A percentile compares a stretch with the other conserved stretches of the same genome.
These are phyloP conservation scores for Drosophila nikananu DNA, from an alignment of 1,140 invertebrate genomes.

Conservation along the genomic window DNA sequence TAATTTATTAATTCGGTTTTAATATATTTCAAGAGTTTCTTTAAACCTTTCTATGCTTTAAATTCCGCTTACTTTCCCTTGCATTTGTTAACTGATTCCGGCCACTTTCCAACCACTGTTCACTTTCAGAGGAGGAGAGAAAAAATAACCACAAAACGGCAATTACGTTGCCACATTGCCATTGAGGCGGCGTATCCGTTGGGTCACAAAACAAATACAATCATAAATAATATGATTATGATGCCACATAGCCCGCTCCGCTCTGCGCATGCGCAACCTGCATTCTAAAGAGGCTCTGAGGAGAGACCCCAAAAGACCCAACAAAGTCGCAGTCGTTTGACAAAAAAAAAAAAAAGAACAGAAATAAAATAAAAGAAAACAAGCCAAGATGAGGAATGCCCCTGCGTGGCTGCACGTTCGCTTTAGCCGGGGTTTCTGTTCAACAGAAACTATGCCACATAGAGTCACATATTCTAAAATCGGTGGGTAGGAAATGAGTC, in stretches of 20 bases:
- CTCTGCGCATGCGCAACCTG: conserved; percentile 45
- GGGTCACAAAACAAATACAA: conserved; percentile 70
- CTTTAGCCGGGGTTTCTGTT: not conserved
- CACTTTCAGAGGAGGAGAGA: not conserved
- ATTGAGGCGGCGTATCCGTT: conserved; percentile 23
- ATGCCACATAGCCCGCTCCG: conserved; percentile 51
- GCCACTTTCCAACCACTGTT: conserved; percentile 2
- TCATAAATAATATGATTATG: conserved; percentile 83
- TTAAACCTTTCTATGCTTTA: not conserved
- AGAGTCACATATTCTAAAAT: conserved; percentile 25
- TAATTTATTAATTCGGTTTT: not conserved
- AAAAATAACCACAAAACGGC: conserved; percentile 54
- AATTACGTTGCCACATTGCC: conserved; percentile 56
- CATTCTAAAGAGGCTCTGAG: conserved; percentile 55
- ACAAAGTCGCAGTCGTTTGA: conserved; percentile 52
- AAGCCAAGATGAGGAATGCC: conserved; percentile 43
- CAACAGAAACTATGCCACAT: conserved; percentile 49
- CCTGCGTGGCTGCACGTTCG: conserved; percentile 51
- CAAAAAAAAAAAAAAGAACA: conserved; percentile 29
- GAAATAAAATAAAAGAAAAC: not conserved
- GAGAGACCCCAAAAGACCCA: conserved; percentile 24
- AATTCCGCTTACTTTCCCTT: not conserved
- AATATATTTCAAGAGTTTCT: not conserved
- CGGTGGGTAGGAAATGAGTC: not conserved
- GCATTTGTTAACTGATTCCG: fast-evolving